A percentile compares a stretch with the other conserved stretches of the same genome.
Evolutionary conservation across 2,888 invertebrate genomes (phyloP).

Genomic region (Kryphioiulus occultus): DNA sequence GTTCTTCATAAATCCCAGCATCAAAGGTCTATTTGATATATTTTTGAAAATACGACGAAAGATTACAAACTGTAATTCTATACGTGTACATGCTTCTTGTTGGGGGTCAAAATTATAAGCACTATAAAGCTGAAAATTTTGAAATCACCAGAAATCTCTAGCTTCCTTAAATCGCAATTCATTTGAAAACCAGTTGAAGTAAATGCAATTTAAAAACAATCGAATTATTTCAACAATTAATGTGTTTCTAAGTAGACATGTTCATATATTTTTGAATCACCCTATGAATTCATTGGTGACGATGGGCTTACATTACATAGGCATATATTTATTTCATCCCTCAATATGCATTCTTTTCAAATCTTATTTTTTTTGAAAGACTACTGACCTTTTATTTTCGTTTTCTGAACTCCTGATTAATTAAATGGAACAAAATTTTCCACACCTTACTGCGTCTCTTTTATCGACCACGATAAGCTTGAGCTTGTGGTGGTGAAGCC

Average conservation of each 20-base stretch:
- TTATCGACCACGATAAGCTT: not conserved
- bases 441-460: no score
- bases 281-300: no score
- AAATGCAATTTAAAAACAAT: no score
- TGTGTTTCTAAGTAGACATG: no score
- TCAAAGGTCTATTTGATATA: not conserved
- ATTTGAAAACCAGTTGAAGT: no score
- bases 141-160: not conserved
- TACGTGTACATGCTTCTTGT: not conserved
- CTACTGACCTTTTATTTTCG: not conserved
- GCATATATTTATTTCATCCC: no score
- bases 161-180: not conserved
- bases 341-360: no score
- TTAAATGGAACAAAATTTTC: no score
- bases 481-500: not conserved
- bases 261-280: no score
- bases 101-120: not conserved
- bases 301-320: not conserved
- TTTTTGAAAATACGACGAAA: not conserved
- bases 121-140: not conserved
- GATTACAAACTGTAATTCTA: not conserved
- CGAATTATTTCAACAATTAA: no score
- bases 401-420: not conserved
- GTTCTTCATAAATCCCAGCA: not conserved
- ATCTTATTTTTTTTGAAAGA: no score